These are phyloP conservation scores for Denticeps clupeoides DNA, from an alignment of 2,797 vertebrate genomes.

Conservation along the genomic window DNA sequence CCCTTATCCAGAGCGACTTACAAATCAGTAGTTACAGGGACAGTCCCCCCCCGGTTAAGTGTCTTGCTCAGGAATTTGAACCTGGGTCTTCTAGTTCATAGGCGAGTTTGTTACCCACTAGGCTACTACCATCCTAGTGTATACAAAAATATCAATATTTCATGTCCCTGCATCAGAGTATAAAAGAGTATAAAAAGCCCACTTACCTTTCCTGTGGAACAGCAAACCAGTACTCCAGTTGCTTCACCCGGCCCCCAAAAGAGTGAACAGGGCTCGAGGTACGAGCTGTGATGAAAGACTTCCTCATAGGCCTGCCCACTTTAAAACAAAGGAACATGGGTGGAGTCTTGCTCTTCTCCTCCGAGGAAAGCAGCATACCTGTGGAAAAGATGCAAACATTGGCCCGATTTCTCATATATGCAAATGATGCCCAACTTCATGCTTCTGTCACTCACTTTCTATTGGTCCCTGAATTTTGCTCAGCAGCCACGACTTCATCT, in stretches of 20 bases:
- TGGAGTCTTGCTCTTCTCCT: constrained; percentile 91
- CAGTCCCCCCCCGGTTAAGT: too few relatives aligned
- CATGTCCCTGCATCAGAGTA: too few relatives aligned
- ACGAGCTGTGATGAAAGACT: constrained; percentile 75
- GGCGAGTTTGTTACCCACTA: too few relatives aligned
- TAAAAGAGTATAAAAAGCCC: too few relatives aligned
- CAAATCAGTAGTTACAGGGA: too few relatives aligned
- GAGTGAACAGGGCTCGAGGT: constrained; percentile 66
- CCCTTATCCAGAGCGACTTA: too few relatives aligned
- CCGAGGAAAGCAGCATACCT: constrained; percentile 90
- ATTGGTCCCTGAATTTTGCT: constrained; percentile 93
- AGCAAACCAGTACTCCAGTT: constrained; percentile 96
- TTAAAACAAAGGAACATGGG: constrained; percentile 98
- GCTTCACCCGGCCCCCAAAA: constrained; percentile 64
- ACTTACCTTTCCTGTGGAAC: constrained; percentile 89
- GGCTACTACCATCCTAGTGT: too few relatives aligned
- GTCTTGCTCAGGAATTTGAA: too few relatives aligned
- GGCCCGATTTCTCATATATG: not conserved
- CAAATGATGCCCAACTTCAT: not conserved
- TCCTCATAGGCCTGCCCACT: constrained; percentile 95
- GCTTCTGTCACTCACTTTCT: constrained; percentile 64
- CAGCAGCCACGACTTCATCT: constrained; percentile 84
- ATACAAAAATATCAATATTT: too few relatives aligned
- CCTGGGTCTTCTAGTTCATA: too few relatives aligned
- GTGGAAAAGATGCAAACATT: constrained; percentile 19